Conservation (phyloP, 2,113 vertebrate genomes). For the Psilopogon haemacephalus region DNA sequence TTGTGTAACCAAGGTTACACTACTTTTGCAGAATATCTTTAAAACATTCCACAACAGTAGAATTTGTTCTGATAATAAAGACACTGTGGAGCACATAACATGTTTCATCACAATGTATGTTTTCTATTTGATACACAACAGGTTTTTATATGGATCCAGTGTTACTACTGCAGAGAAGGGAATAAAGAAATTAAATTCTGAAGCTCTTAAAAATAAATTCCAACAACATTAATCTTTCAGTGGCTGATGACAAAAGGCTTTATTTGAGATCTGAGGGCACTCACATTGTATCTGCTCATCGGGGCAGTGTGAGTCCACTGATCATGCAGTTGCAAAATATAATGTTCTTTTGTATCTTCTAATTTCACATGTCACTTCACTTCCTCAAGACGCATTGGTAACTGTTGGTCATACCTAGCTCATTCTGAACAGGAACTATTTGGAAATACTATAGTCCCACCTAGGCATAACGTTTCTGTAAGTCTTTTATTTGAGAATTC, state of each 20-base stretch:
- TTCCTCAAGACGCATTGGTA: background rate
- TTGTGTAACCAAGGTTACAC: background rate
- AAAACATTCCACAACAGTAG: background rate
- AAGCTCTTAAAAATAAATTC: background rate
- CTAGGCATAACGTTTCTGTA: background rate
- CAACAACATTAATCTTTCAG: background rate
- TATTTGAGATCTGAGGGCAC: background rate
- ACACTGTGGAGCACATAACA: background rate
- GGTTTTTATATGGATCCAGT: background rate
- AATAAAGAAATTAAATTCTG: background rate
- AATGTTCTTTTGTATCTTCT: background rate
- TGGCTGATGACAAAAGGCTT: background rate
- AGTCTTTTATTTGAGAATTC: background rate
- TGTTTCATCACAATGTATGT: background rate
- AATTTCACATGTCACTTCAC: background rate
- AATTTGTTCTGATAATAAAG: background rate
- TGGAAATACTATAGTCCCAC: background rate
- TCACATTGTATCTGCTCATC: background rate
- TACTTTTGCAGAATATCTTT: background rate
- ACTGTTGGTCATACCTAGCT: background rate
- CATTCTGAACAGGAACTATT: background rate
- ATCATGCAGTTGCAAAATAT: background rate
- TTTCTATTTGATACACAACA: background rate
- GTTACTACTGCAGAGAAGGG: background rate
- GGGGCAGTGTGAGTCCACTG: fast-evolving